Conservation (phyloP, 2,113 vertebrate genomes). For the Rhabdomys dilectus region DNA sequence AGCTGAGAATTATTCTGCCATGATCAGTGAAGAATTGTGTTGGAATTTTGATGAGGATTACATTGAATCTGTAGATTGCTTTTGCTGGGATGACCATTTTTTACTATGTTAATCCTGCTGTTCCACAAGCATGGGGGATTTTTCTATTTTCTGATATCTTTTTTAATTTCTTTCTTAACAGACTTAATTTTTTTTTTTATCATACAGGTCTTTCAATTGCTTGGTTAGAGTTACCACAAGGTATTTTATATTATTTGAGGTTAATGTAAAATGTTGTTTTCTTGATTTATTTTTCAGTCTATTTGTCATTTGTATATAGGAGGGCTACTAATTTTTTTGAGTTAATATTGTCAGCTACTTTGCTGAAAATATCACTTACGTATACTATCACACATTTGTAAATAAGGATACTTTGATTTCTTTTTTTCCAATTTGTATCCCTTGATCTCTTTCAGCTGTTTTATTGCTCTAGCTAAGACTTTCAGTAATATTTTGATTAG, state of each 20-base stretch:
- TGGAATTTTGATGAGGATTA: background rate
- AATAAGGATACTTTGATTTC: background rate
- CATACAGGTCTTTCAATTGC: background rate
- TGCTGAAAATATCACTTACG: background rate
- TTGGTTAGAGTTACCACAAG: background rate
- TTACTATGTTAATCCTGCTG: background rate
- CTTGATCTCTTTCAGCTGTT: background rate
- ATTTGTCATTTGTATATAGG: background rate
- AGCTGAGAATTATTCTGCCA: background rate
- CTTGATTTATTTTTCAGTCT: background rate
- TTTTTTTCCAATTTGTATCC: background rate
- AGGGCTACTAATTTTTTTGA: background rate
- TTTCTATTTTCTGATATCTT: background rate
- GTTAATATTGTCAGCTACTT: background rate
- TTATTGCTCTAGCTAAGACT: background rate
- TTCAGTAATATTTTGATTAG: background rate
- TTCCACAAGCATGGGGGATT: background rate
- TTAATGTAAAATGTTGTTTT: background rate
- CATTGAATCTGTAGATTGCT: background rate
- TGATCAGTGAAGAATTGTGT: background rate
- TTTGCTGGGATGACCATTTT: background rate
- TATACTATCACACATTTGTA: background rate
- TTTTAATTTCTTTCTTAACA: background rate
- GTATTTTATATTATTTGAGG: no score
- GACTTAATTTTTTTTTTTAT: background rate